Percentiles rank a stretch among this genome's conserved stretches.
Evolutionary conservation across 2,113 vertebrate genomes (phyloP).

Genomic region (Dicaeum eximium): DNA sequence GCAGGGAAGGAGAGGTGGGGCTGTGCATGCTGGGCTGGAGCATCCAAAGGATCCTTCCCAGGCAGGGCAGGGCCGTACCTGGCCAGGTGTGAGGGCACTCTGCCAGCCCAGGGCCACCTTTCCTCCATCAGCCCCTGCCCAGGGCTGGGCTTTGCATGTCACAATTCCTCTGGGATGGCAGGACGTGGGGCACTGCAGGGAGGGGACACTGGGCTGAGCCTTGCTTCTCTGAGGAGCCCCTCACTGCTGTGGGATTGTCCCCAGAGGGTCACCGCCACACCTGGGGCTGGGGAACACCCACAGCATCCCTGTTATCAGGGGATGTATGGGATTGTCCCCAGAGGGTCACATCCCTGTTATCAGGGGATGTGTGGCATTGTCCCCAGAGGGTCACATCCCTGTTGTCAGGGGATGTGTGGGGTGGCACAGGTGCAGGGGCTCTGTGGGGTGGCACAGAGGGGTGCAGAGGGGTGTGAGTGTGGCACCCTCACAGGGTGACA

Average conservation of each 20-base stretch:
- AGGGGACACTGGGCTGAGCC: background rate
- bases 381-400: background rate
- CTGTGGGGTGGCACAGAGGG: background rate
- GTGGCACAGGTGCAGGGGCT: no score
- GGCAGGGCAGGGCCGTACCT: background rate
- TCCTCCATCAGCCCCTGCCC: background rate
- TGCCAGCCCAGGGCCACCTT: background rate
- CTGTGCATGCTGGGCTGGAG: constrained; percentile 41
- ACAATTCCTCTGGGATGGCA: fast-evolving
- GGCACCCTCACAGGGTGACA: background rate
- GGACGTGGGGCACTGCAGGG: background rate
- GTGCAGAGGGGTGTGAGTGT: background rate
- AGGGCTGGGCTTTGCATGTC: background rate
- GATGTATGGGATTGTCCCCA: background rate
- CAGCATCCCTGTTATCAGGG: no score
- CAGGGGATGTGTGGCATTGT: background rate
- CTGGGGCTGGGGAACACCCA: background rate
- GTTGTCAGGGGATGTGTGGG: background rate
- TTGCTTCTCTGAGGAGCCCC: background rate
- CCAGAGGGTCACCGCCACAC: background rate
- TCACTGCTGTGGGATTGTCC: background rate
- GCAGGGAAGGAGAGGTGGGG: constrained; percentile 4
- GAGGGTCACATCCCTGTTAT: background rate
- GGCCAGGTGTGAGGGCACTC: background rate
- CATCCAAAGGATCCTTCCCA: background rate